Base-by-base conservation (phyloP, 2,113 vertebrate genomes). In the Caretta caretta region DNA sequence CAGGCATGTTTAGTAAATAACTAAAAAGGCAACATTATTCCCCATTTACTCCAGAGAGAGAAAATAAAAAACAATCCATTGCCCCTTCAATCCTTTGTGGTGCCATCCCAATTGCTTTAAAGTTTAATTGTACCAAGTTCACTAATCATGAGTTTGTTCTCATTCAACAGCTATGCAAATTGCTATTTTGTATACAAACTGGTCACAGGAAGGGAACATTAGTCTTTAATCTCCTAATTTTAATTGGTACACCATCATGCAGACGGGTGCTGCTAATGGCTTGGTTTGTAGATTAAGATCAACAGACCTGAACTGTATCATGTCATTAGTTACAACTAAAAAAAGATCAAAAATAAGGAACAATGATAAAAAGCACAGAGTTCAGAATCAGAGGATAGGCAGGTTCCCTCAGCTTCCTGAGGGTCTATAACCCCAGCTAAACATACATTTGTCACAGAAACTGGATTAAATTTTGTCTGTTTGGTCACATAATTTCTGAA, bases 211-310 rank as follows among this genome's bases (percentile, higher is more conserved):
- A 97, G 95, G 96, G 95, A 97, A 95, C 96, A 97, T 97, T 97
- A 97, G 93, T 96, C 96, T 98, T 98, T 97, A 98, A 94, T 98
- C 96, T 97, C 94, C 92, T 97, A 96, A 97, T 98, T 98, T 98
- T 98, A 98, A 98, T 97, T 97, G 97, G 97, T 89, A 91, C 54
- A 97, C 89, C 93, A 97, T 98, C 96, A 93, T 87, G 76, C 94
- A 94, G 85, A 96, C 0, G 1, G 94, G 89, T 95, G 90, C 80
- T 98, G 96, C 93, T 93, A 97, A 97, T 95, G 93, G 87, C 90
- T 93, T 97, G 93, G 96, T 97, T 98, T 98, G 95, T 97, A 97
- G 96, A 98, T 97, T 97, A 97, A 98, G 98, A 94, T 97, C 96
- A 97, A 96, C 80, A 97, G 96, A 97, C 92, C 86, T 94, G 97